Evolutionary conservation across 2,113 vertebrate genomes (phyloP).

Genomic region (Pholis gunnellus): DNA sequence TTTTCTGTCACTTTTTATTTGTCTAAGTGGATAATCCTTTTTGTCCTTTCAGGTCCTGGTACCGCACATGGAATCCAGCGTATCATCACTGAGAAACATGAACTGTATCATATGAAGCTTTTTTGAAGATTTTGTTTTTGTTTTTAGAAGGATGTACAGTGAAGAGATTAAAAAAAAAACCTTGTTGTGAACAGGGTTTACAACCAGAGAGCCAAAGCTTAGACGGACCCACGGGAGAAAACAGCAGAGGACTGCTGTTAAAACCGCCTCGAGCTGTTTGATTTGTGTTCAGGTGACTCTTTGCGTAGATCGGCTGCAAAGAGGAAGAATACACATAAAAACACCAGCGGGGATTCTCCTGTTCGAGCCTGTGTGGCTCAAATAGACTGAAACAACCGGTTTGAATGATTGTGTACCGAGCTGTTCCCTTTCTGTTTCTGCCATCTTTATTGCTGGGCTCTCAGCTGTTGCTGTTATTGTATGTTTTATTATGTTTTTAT

Average conservation of each 20-base stretch:
- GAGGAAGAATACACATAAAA: slow-evolving; percentile 38
- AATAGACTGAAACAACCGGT: background rate
- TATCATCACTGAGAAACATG: slow-evolving; percentile 79
- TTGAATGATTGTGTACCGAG: slow-evolving; percentile 5
- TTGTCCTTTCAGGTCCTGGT: slow-evolving; percentile 77
- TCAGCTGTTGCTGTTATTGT: slow-evolving; percentile 3
- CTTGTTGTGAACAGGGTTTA: slow-evolving; percentile 12
- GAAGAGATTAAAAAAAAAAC: background rate
- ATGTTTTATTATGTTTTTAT: slow-evolving; percentile 17
- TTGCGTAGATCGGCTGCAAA: slow-evolving; percentile 9
- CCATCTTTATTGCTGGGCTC: background rate
- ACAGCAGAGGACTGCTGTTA: slow-evolving; percentile 19
- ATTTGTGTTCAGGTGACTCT: slow-evolving; percentile 38
- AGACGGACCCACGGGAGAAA: background rate
- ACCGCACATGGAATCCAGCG: slow-evolving; percentile 80
- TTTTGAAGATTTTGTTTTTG: background rate
- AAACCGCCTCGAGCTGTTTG: slow-evolving; percentile 37
- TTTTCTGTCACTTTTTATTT: too few relatives aligned
- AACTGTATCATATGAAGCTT: slow-evolving; percentile 46
- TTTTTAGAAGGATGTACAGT: slow-evolving; percentile 40
- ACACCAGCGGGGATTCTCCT: background rate
- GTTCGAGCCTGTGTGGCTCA: background rate
- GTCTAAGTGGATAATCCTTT: background rate
- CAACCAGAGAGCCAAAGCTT: slow-evolving; percentile 17
- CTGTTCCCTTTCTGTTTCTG: slow-evolving; percentile 10